Evolutionary conservation across 2,888 invertebrate genomes (phyloP).

Genomic region (Trachelus troglodyta): DNA sequence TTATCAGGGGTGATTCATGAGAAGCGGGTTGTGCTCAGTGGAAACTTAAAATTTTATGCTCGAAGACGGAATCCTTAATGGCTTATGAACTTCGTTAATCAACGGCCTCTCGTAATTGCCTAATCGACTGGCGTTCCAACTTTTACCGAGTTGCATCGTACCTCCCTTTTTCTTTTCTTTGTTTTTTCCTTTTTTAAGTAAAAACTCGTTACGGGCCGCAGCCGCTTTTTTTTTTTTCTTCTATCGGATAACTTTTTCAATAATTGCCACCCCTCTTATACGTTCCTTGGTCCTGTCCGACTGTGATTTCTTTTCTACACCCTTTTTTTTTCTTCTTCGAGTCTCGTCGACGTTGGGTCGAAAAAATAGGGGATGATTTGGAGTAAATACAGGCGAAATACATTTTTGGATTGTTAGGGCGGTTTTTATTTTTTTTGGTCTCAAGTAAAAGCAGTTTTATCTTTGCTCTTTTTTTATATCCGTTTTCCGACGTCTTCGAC

Average conservation of each 20-base stretch:
- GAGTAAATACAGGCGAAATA: conserved; percentile 15
- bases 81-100: conserved; percentile 32
- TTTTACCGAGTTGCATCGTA: conserved; percentile 14
- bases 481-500: neutral
- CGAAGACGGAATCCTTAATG: conserved; percentile 23
- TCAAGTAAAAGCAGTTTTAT: conserved; percentile 22
- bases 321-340: neutral
- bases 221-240: conserved; percentile 16
- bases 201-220: conserved; percentile 21
- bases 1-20: too few species aligned
- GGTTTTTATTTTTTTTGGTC: neutral
- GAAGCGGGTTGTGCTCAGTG: too few species aligned
- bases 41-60: conserved; percentile 7
- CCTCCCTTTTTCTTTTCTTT: neutral
- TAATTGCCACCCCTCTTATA: conserved; percentile 16
- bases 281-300: conserved; percentile 2
- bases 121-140: conserved; percentile 28
- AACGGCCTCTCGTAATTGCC: conserved; percentile 27
- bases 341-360: neutral
- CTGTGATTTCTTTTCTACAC: neutral
- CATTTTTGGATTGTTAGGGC: neutral
- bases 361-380: conserved; percentile 17
- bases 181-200: neutral
- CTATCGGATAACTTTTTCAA: conserved; percentile 20
- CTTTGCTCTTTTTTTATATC: neutral